Evolutionary conservation across 2,888 invertebrate species (phyloP), one percentile per base, ranked within the genome.

Genomic region (Diogma glabrata): DNA sequence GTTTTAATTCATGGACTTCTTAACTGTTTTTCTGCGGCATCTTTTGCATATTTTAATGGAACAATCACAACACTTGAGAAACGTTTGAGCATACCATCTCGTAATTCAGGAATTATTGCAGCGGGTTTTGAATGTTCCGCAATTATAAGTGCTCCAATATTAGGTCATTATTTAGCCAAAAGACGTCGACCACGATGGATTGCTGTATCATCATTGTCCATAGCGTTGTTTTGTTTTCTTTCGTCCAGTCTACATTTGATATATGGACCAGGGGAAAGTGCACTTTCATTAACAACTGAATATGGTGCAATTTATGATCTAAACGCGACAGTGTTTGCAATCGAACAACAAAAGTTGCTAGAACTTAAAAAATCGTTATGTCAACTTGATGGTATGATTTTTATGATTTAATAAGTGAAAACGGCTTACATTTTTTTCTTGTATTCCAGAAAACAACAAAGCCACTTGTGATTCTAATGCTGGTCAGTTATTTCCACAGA

Each of bases 111-210:
- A 54, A 67, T 80, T 57, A 77, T 80, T 58, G 74, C 77, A 52
- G 75, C 79, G 53, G 81, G 80, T 26, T 81, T 81, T 62, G 81
- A 82, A 64, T 74, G 81, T 59, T 79, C 78, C 54, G 77, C 78
- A 62, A 65, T 81, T 50, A 67, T 79, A 53, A 74, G 77, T 51
- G 76, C 79, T 7, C 69, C 77, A 50, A 67, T 77, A 47, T 64
- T 81, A 48, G 76, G 77, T 49, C 79, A 80, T 61, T 79, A 79
- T 61, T 78, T 77, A 26, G 78, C 77, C 52, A 70, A 23, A 9
- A 43, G 43, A 14, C 43, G 23, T 43, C 47, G 28, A 22, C 24
- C 24, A 28, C 24, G 28, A 19, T 47, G 24, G 28, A 26, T 47
- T 28, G 28, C 47, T 24, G 19, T 47, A 28, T 47, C 28, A 28